Base-by-base conservation (phyloP, 2,888 invertebrate species). In the Cantharis nigra region DNA sequence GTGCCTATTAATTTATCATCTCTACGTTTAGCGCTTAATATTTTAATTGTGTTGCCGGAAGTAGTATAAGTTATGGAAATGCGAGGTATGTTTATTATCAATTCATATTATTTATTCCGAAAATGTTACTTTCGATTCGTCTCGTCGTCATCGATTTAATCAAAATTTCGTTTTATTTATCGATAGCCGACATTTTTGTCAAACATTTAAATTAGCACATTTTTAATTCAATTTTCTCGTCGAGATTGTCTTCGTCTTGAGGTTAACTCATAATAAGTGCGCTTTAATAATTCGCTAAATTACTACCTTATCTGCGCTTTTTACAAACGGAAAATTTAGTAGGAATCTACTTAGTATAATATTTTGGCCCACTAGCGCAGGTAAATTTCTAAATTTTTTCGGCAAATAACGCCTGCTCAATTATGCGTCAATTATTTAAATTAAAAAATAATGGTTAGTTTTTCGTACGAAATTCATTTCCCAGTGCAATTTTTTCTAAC, bases 11-110 rank as follows among this genome's bases (percentile, higher is more conserved):
- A 70, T 64, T 23, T 67, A 20, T 67, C 16, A 70, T 11, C 73
- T 76, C 67, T 69, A 78, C 30, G 70, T 76, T 71, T 73, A 76
- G 69, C 72, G 70, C 63, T 73, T 64, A 69, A 70, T 33, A 76
- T 73, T 70, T 64, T 76, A 49, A 49, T 78, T 82, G 74, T 78
- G 78, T 78, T 78, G 78, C 78, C 78, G 78, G 78, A 78, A 78
- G 74, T 72, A 76, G 33, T 72, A 78, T 78, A 83, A 71, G 79
- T 83, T 82, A 87, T 87, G 87, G 87, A 87, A 87, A 87, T 87
- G 87, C 85, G 87, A 86, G 87, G 87, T 87, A 86, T 80, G 86
- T 87, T 71, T 74, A 9, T 69, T 63, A 20, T 64, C 63, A 49
- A 18, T 26, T 28, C 49, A n/a, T 49, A 49, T 49, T 49, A 49